These are phyloP conservation scores for Balaenoptera acutorostrata DNA, from an alignment of 2,113 vertebrate species.

Conservation along the genomic window DNA sequence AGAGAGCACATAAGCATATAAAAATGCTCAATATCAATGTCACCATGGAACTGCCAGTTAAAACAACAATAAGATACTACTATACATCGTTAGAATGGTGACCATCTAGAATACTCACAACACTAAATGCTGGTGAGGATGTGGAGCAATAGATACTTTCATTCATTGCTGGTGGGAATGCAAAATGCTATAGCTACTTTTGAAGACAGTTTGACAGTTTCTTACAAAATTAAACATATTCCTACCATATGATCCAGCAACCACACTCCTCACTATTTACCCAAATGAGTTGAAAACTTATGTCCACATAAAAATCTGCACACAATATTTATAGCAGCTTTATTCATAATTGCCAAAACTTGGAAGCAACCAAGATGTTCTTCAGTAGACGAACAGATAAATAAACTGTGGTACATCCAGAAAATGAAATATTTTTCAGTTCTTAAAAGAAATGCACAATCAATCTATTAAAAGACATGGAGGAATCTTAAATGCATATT, in stretches of 20 bases:
- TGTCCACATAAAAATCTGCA: neutral
- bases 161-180: neutral
- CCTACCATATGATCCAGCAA: neutral
- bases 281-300: neutral
- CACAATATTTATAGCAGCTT: neutral
- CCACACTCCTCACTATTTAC: neutral
- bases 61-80: neutral
- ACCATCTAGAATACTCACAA: neutral
- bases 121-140: neutral
- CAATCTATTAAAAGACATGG: neutral
- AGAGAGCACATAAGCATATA: neutral
- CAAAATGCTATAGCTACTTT: neutral
- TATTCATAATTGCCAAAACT: neutral
- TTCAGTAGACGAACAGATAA: neutral
- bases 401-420: neutral
- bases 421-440: neutral
- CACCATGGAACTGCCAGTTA: neutral
- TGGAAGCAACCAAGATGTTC: neutral
- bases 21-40: neutral
- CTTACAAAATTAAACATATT: neutral
- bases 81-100: neutral
- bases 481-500: neutral
- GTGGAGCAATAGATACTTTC: neutral
- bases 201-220: neutral
- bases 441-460: neutral